Evolutionary conservation across 2,797 vertebrate species (phyloP), one percentile per base, ranked within the genome.

Genomic region (Microctenopoma stevenorrisi): DNA sequence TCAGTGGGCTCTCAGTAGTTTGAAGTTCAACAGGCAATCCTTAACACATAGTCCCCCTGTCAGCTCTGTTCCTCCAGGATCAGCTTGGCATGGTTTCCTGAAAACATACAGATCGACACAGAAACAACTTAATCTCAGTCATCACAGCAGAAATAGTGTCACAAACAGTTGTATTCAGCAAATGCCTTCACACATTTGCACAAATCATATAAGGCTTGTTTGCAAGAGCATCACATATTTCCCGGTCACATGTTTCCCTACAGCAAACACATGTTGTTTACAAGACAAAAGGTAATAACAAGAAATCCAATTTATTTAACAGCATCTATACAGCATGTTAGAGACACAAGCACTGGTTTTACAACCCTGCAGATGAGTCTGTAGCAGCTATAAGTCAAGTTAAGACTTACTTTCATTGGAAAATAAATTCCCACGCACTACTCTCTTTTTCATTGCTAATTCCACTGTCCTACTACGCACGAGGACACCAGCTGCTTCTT

Each of bases 1-100:
- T 76, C 65, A 90, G 67, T n/a, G 61, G 65, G 82, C 48, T 78
- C 72, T 62, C 70, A 54, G 90, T 89, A 83, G 67, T 52, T 42
- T 26, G 63, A 56, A 71, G 49, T 58, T 86, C 46, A 66, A 35
- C 30, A 60, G 67, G 37, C 4, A 84, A 68, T 91, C 91, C 87
- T 91, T 90, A 96, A 93, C 87, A 93, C 95, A 96, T 95, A 56
- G 57, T 77, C 59, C 73, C 55, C 15, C 65, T 43, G 47, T 82
- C 61, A 59, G 69, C 52, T 72, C 55, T 65, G 75, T 72, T 68
- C 72, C 47, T 73, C 71, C 68, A 55, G 69, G 18, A 64, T 83
- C 77, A 82, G 78, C 75, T 70, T 64, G 54, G 63, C 84, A 86
- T 88, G 65, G 68, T 66, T 82, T 76, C 55, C 78, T 85, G 78